Base-by-base conservation (phyloP, 92 coral and sea anemone species). In the Umimayanthus chanpuru region DNA sequence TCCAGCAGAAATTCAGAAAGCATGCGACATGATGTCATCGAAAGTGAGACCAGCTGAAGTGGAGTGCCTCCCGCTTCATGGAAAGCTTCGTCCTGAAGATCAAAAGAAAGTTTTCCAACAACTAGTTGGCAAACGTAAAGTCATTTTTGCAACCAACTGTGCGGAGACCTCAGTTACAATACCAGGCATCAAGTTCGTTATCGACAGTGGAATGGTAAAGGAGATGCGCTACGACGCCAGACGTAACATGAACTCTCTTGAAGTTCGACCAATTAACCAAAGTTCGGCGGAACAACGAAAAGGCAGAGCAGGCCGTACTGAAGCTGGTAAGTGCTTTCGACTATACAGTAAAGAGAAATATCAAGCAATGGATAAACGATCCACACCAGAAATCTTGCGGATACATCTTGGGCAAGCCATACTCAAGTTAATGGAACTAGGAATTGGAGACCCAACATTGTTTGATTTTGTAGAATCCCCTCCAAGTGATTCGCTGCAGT, bases 111-210 rank as follows among this genome's bases (percentile, higher is more conserved):
- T 93, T 25, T 95, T 95, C 80, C 76, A 92, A 5, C 85, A 84
- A 20, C 58, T 49, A 25, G 84, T 4, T n/a, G 87, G 93, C n/a
- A 95, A 95, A 82, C 96, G 99, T 47, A 97, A 97, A 81, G 93
- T 97, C 11, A 89, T 97, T 55, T 94, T 97, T 70, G 95, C 99
- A 43, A 97, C 98, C 12, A 97, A 97, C 88, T 95, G 99, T 90
- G 99, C 99, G 1, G 99, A 97, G 82, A 97, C 99, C 10, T 97
- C 99, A 41, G 85, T 97, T 77, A 97, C 99, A 9, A 95, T 97
- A 61, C 93, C 95, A 2, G 99, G 99, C 0, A 94, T 97, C 82
- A 96, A 90, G 92, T 95, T 92, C 85, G 98, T 97, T 18, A 90
- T 97, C 73, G 99, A 97, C 89, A 95, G 94, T 40, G 99, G 99